These are phyloP conservation scores for Heliothis subflexa DNA, from an alignment of 1,140 invertebrate genomes.

Conservation along the genomic window DNA sequence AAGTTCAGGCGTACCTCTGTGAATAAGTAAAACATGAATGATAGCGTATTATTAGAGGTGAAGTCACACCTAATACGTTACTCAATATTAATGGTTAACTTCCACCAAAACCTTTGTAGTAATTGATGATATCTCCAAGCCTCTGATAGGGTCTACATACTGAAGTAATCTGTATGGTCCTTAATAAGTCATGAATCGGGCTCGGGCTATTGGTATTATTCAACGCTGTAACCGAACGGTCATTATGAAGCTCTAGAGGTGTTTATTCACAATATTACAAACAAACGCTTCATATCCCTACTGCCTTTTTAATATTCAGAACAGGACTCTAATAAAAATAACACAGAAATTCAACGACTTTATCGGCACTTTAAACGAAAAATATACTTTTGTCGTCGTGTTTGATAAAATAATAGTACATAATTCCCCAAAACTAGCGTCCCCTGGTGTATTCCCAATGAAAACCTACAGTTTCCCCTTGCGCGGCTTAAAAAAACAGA, in stretches of 20 bases:
- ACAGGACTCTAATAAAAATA: neutral
- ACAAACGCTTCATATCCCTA: no score
- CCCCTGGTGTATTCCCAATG: neutral
- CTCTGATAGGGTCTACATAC: neutral
- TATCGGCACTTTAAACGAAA: neutral
- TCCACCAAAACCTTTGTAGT: constrained; percentile 1
- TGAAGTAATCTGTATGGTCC: neutral
- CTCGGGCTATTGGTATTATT: neutral
- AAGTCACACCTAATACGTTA: constrained; percentile 31
- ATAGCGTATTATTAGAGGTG: constrained; percentile 29
- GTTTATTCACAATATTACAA: no score
- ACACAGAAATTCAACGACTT: neutral
- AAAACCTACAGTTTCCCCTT: constrained; percentile 29
- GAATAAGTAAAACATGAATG: constrained; percentile 47
- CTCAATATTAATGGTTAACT: constrained; percentile 42
- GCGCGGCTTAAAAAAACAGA: constrained; percentile 10
- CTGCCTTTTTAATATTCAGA: no score
- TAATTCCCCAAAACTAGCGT: neutral
- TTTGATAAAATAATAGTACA: constrained; percentile 32
- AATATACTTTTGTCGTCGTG: neutral
- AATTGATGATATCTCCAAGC: neutral
- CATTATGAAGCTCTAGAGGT: neutral
- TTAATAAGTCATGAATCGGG: neutral
- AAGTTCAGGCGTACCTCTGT: constrained; percentile 27
- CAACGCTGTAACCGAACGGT: neutral